These are phyloP conservation scores for Acipenser oxyrinchus DNA, from an alignment of 2,797 vertebrate species.

Conservation along the genomic window DNA sequence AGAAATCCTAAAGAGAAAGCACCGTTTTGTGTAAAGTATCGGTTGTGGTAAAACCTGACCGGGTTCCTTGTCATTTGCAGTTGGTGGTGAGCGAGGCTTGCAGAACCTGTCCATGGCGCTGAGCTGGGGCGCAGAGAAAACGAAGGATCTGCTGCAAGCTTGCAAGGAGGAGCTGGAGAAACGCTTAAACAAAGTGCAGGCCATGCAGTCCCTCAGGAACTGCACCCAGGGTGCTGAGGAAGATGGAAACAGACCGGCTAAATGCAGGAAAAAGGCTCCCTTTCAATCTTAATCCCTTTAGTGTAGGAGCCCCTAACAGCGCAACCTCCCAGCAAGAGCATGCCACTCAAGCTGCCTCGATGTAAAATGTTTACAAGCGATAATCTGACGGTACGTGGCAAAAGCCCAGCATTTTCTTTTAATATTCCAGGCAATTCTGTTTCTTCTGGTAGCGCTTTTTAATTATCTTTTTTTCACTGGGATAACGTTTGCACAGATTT, in stretches of 20 bases:
- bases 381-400: too few species aligned
- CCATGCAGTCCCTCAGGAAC: constrained; percentile 49
- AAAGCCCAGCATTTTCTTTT: too few species aligned
- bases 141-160: constrained; percentile 43
- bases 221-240: constrained; percentile 25
- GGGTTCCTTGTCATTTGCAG: constrained; percentile 30
- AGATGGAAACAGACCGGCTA: constrained; percentile 20
- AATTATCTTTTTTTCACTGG: too few species aligned
- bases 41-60: too few species aligned
- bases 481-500: too few species aligned
- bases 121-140: constrained; percentile 46
- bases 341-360: neutral
- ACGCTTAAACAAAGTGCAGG: constrained; percentile 52
- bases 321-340: too few species aligned
- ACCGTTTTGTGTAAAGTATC: too few species aligned
- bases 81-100: constrained; percentile 45
- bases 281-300: neutral
- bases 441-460: too few species aligned
- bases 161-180: constrained; percentile 50
- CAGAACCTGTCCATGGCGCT: constrained; percentile 46
- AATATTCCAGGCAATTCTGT: too few species aligned
- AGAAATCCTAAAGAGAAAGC: too few species aligned
- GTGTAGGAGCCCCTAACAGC: neutral
- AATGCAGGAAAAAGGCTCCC: constrained; percentile 28
- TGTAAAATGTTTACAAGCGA: too few species aligned